Base-by-base conservation (phyloP, 2,113 vertebrate species). In the Cacatua alba region DNA sequence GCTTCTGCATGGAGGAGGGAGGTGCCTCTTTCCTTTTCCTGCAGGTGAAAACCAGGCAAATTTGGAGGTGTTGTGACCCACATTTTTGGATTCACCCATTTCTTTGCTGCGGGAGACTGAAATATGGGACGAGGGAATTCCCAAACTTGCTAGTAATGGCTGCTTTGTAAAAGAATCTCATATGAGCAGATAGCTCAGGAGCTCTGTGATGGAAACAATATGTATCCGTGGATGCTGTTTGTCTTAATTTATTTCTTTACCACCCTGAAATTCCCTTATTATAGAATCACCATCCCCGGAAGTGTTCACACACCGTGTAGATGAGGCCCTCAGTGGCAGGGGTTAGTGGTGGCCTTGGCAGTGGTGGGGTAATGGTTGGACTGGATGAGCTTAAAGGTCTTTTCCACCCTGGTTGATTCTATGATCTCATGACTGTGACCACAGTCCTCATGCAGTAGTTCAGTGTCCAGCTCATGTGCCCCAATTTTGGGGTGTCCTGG, bases 391-490 rank as follows among this genome's bases (percentile, higher is more conserved):
- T 65, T 67, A 7, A 41, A 46, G 24, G 51, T 35, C 16, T 24
- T 14, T 80, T 68, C 39, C 41, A 35, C 26, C 29, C 33, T 25
- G 53, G 17, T 23, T 48, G n/a, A 11, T 28, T 81, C 12, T 53
- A 24, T 79, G 37, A 46, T 41, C 49, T 52, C 18, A 5, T 46
- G 44, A 11, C 12, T 17, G 10, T 39, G n/a, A 57, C 11, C 7
- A 8, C 28, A 41, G 17, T 13, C 35, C 11, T 16, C 10, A 0
- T 35, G n/a, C 6, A 7, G 0, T n/a, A 53, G 6, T 39, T 68
- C n/a, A 4, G 10, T 21, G 15, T 48, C n/a, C 31, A 35, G 29
- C 35, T 63, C 25, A 3, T 4, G 2, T 29, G 13, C 8, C 7
- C 16, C 49, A 26, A 26, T 51, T 51, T 9, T 51, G 49, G 41